Conservation (phyloP, 2,888 invertebrate genomes). For the Athrips mouffetella region DNA sequence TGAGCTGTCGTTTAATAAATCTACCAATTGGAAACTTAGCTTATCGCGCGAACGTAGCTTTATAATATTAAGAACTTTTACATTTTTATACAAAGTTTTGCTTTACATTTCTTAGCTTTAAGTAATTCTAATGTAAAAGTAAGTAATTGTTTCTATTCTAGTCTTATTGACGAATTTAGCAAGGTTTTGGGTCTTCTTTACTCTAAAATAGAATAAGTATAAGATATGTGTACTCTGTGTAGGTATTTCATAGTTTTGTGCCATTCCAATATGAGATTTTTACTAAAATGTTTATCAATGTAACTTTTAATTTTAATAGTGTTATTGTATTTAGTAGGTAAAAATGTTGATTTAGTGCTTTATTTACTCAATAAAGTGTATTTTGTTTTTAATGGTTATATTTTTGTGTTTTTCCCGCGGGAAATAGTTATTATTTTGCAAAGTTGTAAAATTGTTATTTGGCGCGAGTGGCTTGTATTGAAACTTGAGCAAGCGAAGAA, state of each 20-base stretch:
- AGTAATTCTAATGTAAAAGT: constrained; percentile 22
- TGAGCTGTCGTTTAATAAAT: no score
- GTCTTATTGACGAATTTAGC: constrained; percentile 32
- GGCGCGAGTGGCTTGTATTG: no score
- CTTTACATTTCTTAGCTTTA: constrained; percentile 20
- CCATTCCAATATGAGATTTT: constrained; percentile 4
- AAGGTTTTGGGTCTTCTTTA: constrained; percentile 24
- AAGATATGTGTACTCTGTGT: background rate
- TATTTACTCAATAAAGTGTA: constrained; percentile 6
- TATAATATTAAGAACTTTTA: constrained; percentile 21
- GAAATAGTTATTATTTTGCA: no score
- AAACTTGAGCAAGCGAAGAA: no score
- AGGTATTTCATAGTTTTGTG: constrained; percentile 6
- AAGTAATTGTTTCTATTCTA: constrained; percentile 25
- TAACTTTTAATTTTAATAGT: background rate
- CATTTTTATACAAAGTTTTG: constrained; percentile 33
- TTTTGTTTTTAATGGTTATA: constrained; percentile 3
- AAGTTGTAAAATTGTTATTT: no score
- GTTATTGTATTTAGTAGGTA: constrained; percentile 13
- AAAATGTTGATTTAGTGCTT: constrained; percentile 15
- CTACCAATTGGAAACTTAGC: background rate
- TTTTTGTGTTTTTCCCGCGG: background rate
- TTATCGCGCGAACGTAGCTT: background rate
- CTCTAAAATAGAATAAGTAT: constrained; percentile 16
- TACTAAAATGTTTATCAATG: background rate